phyloP scores from a whole-genome alignment of 2,888 invertebrate genomes.

The Coecobrya sp. region DNA sequence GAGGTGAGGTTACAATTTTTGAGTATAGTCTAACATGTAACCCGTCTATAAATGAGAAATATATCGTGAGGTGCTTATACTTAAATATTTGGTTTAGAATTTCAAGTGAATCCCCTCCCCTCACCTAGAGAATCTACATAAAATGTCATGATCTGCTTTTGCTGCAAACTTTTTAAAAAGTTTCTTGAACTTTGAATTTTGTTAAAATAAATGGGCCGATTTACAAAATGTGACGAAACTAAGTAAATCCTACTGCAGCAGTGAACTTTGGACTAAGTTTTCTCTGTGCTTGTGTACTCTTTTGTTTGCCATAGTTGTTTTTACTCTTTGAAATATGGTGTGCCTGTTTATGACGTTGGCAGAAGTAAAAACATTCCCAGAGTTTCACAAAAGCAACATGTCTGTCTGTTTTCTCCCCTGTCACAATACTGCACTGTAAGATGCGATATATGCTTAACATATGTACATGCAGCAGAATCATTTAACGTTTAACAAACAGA shows the following conservation, averaged over 20 bases:
- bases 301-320: neutral
- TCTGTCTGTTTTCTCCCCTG: neutral
- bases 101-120: neutral
- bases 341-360: constrained; percentile 30
- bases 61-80: neutral
- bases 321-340: neutral
- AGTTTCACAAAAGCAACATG: constrained; percentile 7
- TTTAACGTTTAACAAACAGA: neutral
- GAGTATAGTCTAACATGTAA: neutral
- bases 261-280: neutral
- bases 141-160: neutral
- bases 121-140: neutral
- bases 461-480: neutral
- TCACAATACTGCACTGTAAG: neutral
- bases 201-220: constrained; percentile 18
- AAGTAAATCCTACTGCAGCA: neutral
- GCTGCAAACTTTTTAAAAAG: constrained; percentile 25
- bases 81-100: neutral
- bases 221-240: neutral
- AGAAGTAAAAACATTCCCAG: neutral
- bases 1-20: neutral
- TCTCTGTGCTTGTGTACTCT: neutral
- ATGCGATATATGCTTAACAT: neutral
- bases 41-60: neutral
- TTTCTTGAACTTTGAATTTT: constrained; percentile 32